Evolutionary conservation across 2,888 invertebrate genomes (phyloP).

Genomic region (Rotaria magnacalcarata): DNA sequence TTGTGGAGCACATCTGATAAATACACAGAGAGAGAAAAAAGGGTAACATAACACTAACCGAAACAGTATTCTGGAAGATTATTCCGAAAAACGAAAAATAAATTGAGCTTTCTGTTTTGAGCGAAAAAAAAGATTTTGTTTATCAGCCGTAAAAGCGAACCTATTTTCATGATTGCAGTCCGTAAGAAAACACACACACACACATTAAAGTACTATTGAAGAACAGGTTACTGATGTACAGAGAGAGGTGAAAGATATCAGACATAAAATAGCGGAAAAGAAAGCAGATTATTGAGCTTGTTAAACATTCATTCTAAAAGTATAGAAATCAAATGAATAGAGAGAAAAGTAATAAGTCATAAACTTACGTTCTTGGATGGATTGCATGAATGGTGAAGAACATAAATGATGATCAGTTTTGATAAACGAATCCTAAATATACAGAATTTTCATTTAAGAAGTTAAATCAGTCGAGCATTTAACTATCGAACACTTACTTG

Average conservation of each 20-base stretch:
- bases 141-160: conserved; percentile 10
- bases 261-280: conserved; percentile 13
- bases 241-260: neutral
- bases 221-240: neutral
- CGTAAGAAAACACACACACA: neutral
- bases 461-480: no score
- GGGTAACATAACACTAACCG: neutral
- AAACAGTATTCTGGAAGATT: neutral
- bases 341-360: neutral
- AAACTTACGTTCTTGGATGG: neutral
- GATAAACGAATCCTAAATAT: neutral
- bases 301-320: neutral
- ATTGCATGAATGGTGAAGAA: neutral
- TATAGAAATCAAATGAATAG: neutral
- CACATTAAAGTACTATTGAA: neutral
- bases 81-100: neutral
- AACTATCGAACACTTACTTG: neutral
- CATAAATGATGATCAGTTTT: neutral
- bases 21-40: neutral
- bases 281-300: neutral
- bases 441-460: neutral
- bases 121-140: neutral
- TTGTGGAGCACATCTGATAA: neutral
- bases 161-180: neutral
- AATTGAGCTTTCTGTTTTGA: neutral